Base-by-base conservation (phyloP, 2,113 vertebrate genomes). In the Ceyx margarethae region DNA sequence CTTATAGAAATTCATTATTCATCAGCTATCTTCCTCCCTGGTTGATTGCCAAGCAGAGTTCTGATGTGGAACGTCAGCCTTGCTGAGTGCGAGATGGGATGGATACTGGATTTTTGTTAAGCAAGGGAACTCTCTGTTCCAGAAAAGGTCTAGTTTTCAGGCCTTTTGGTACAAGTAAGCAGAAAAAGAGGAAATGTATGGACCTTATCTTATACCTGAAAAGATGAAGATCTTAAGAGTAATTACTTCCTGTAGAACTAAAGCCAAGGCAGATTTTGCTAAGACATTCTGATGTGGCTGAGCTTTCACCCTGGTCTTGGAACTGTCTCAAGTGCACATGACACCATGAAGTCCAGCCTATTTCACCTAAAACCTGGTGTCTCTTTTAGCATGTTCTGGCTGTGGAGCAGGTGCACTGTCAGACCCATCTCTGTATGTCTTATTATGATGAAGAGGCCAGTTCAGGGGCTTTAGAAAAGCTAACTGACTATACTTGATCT, bases 1-100 rank as follows among this genome's bases (percentile, higher is more conserved):
- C 79, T 20, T 48, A 7, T 5, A 73, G 69, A 33, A 62, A 62
- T 91, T 91, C 89, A 83, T 94, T 95, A 94, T 94, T 96, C 73
- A 77, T 75, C 68, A 75, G 76, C 58, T 1, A 2, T 25, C 66
- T 88, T 62, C 50, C 77, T 91, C 54, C 73, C 43, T 71, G 40
- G 69, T 93, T 7, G 23, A 35, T 56, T 88, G 79, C 85, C 5
- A 21, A 66, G 79, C 62, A 78, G 78, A 86, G 81, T 7, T 91
- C 50, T 0, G 3, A 28, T 77, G 82, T 81, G 69, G 80, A 94
- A 74, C 51, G 11, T 65, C 89, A 91, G 66, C 75, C 79, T 73
- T 61, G 62, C 6, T 7, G 71, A 89, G 74, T 58, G 69, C 46
- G 77, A 79, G 81, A 71, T 42, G 26, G 84, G 62, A 88, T 46